A percentile compares a stretch with the other conserved stretches of the same genome.
These are phyloP conservation scores for Muscicapa adusta DNA, from an alignment of 2,113 vertebrate species.

Conservation along the genomic window DNA sequence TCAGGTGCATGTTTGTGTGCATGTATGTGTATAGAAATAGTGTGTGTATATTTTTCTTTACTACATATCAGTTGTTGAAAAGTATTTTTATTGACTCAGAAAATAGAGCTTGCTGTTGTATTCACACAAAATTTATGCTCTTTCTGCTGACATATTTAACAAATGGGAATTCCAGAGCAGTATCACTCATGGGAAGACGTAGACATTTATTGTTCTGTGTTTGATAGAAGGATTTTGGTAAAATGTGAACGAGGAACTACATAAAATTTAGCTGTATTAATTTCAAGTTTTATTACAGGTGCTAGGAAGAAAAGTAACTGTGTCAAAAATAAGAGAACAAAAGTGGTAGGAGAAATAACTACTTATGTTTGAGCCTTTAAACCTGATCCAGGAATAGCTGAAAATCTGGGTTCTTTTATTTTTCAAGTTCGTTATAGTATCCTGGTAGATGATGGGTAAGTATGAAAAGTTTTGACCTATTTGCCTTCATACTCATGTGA, in stretches of 20 bases:
- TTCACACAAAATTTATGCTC: neutral
- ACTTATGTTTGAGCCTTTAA: neutral
- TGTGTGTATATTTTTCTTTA: neutral
- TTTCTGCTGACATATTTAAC: neutral
- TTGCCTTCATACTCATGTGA: neutral
- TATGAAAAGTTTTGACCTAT: neutral
- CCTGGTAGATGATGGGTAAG: neutral
- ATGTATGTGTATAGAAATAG: neutral
- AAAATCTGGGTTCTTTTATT: neutral
- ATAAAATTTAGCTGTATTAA: neutral
- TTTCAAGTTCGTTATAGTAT: neutral
- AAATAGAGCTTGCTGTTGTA: neutral
- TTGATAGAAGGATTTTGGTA: neutral
- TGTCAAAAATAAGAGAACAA: neutral
- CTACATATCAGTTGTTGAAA: neutral
- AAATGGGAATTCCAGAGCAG: neutral
- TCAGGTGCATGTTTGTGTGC: neutral
- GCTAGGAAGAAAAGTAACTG: neutral
- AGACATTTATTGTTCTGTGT: neutral
- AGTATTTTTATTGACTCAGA: neutral
- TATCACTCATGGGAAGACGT: neutral
- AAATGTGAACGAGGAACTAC: neutral
- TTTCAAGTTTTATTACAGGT: neutral
- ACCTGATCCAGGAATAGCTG: neutral
- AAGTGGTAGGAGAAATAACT: neutral